Evolutionary conservation across 2,113 vertebrate genomes (phyloP), one percentile per base, ranked within the genome.

Genomic region (Meles meles): DNA sequence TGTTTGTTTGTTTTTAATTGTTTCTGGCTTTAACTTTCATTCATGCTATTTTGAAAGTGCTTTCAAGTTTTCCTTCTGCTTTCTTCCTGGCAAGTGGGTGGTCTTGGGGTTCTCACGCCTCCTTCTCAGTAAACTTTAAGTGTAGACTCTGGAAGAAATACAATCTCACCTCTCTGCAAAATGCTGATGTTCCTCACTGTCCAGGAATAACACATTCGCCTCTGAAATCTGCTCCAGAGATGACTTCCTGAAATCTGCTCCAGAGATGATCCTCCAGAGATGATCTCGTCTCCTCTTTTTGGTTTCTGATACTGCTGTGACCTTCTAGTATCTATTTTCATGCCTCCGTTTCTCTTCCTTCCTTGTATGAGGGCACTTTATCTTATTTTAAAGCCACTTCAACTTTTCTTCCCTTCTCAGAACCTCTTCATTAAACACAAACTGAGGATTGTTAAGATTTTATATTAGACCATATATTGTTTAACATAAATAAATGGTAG

Each of bases 1-100:
- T 23, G 1, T 59, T 57, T 59, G 39, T 34, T 10, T 17, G 49
- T 18, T 29, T n/a, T 29, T n/a, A 5, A 31, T n/a, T 82, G 39
- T 34, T 93, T 82, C 69, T 39, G 37, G 27, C 10, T 63, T 89
- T 87, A 89, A 37, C 47, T 93, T 94, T 87, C 20, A 86, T 81
- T 74, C 31, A 17, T 93, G 71, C 49, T n/a, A 69, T 77, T 74
- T 83, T 17, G 18, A 59, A 90, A 92, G 57, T 3, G 17, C 4
- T 65, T 92, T 55, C 17, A 9, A 0, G 67, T 92, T 85, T 89
- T 52, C 8, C 71, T 55, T 89, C 91, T 84, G 63, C 52, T 96
- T 8, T 90, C 20, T 76, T 37, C 5, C 47, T 79, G 13, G 23
- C 3, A 44, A 67, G 49, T 71, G 82, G 44, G 10, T 86, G 57